A percentile compares a stretch with the other conserved stretches of the same genome.
Conservation (phyloP, 2,888 invertebrate species). For the Athalia cordata region DNA sequence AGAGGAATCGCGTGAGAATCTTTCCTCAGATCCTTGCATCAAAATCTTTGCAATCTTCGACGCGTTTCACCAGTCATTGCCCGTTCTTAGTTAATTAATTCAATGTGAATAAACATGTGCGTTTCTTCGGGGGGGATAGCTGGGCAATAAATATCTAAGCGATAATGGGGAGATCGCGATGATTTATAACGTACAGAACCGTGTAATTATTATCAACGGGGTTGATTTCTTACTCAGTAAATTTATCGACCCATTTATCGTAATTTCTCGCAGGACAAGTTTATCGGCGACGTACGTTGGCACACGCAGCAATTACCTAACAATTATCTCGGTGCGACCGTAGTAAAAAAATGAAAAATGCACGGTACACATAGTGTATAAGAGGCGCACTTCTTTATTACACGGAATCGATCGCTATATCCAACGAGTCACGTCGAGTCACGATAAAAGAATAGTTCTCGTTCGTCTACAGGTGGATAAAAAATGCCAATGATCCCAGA, state of each 20-base stretch:
- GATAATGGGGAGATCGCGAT: neutral
- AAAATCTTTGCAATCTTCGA: too few relatives aligned
- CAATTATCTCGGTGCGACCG: slow-evolving; percentile 22
- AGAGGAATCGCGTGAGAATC: neutral
- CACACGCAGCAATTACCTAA: slow-evolving; percentile 31
- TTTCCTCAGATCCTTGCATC: neutral
- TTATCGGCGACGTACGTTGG: slow-evolving; percentile 32
- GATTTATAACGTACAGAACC: slow-evolving; percentile 16
- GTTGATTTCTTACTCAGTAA: slow-evolving; percentile 30
- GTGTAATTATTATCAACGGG: slow-evolving; percentile 40
- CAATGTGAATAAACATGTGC: slow-evolving; percentile 6
- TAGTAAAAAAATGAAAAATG: slow-evolving; percentile 8
- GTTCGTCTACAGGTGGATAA: too few relatives aligned
- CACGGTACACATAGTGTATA: neutral
- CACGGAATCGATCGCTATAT: too few relatives aligned
- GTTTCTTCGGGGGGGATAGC: slow-evolving; percentile 5
- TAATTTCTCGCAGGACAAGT: slow-evolving; percentile 18
- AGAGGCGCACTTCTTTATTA: too few relatives aligned
- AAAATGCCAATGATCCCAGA: too few relatives aligned
- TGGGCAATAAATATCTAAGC: neutral
- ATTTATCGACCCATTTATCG: slow-evolving; percentile 20
- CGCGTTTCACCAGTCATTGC: too few relatives aligned
- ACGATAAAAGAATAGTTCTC: too few relatives aligned
- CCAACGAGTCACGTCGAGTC: too few relatives aligned
- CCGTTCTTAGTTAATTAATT: too few relatives aligned